Base-by-base conservation (phyloP, 2,888 invertebrate genomes). In the Mellilla xanthometata region DNA sequence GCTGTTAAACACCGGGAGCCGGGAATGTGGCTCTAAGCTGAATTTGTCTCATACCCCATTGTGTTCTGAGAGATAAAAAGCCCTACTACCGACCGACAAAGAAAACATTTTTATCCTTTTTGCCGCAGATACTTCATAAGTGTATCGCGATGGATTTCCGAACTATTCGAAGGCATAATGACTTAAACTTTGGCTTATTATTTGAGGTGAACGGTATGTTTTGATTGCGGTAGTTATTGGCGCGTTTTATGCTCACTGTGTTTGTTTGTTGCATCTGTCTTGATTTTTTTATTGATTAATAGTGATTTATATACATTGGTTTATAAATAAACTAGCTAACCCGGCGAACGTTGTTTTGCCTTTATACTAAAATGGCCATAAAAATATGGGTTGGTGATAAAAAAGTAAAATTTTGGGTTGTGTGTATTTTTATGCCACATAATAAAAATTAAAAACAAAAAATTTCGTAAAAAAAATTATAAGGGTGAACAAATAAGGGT, bases 11-110 rank as follows among this genome's bases (percentile, higher is more conserved):
- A 86, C 87, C 82, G 84, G 56, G 48, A 63, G 56, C 58, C 46
- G 56, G 67, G 86, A 85, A 87, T 87, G 74, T 65, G 47, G 62
- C 56, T 67, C 71, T 64, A 62, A 70, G 64, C 80, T 69, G 78
- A 85, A 85, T 85, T 85, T 83, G 84, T 82, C 78, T 76, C 58
- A 48, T 54, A 62, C 56, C 31, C 77, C 82, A 85, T 86, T 87
- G 86, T 86, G 69, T 84, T 81, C 71, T 12, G 26, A 38, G 39
- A 48, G 60, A 75, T 46, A 82, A 86, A 86, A 87, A 82, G 62
- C 54, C 55, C 27, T 60, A 63, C 53, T 47, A 61, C 48, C 58
- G 68, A 62, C 82, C 83, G 81, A 83, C 84, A 84, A 84, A 85
- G 82, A 84, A 84, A 5, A 1, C 24, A 7, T 24, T 3, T 24